phyloP scores from a whole-genome alignment of 2,888 invertebrate genomes.

The Lagria hirta region DNA sequence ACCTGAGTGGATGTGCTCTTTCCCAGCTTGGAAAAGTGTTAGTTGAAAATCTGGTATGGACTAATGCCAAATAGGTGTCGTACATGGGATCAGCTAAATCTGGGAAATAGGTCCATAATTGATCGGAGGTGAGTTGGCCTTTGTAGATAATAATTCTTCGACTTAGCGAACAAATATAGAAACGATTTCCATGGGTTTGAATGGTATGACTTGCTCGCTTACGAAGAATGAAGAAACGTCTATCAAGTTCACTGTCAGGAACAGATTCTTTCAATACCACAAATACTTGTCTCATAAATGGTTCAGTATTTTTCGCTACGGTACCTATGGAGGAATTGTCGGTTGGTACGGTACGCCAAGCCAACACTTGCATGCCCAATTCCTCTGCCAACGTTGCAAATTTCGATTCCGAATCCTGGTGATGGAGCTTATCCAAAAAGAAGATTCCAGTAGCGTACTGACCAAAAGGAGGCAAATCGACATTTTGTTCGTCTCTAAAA shows the following conservation, averaged over 20 bases:
- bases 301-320: slow-evolving; percentile 93
- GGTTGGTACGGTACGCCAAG: slow-evolving; percentile 93
- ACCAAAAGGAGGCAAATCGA: slow-evolving; percentile 83
- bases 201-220: slow-evolving; percentile 91
- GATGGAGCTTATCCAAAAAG: slow-evolving; percentile 84
- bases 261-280: slow-evolving; percentile 32
- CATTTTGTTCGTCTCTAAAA: slow-evolving; percentile 74
- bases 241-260: slow-evolving; percentile 47
- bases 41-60: slow-evolving; percentile 98
- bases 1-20: slow-evolving; percentile 96
- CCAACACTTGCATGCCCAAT: slow-evolving; percentile 78
- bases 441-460: slow-evolving; percentile 96
- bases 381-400: slow-evolving; percentile 81
- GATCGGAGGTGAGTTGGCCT: slow-evolving; percentile 94
- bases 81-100: slow-evolving; percentile 74
- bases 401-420: slow-evolving; percentile 75
- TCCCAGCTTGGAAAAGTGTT: slow-evolving; percentile 99
- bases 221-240: slow-evolving; percentile 73
- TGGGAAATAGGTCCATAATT: slow-evolving; percentile 79
- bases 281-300: slow-evolving; percentile 88
- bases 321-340: slow-evolving; percentile 83
- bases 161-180: slow-evolving; percentile 95
- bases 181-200: slow-evolving; percentile 80
- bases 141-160: slow-evolving; percentile 93
- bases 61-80: slow-evolving; percentile 92